These are phyloP conservation scores for Dermochelys coriacea DNA, from an alignment of 2,797 vertebrate genomes.

Conservation along the genomic window DNA sequence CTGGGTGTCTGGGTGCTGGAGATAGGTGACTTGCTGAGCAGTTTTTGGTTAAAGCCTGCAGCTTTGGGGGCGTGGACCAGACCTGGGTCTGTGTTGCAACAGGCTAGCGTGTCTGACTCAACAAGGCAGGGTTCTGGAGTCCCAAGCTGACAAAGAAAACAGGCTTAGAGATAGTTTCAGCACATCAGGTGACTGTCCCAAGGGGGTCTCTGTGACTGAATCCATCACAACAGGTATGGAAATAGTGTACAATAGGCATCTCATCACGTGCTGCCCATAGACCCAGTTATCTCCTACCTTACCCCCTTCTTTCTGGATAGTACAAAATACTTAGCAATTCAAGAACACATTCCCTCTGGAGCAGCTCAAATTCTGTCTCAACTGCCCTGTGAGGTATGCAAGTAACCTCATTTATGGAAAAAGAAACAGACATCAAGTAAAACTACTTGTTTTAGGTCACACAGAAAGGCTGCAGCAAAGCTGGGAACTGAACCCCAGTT, in stretches of 20 bases:
- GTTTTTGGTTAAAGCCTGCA: too few relatives aligned
- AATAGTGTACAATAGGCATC: neutral
- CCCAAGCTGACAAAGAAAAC: too few relatives aligned
- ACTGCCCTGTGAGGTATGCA: neutral
- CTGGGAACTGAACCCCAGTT: neutral
- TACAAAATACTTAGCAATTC: neutral
- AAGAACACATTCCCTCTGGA: neutral
- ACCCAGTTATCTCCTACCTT: neutral
- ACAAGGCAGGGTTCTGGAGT: too few relatives aligned
- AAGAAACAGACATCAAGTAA: neutral
- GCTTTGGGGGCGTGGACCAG: too few relatives aligned
- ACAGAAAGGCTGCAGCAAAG: neutral
- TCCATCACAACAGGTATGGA: neutral
- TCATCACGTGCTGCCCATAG: too few relatives aligned
- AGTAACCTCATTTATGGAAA: neutral
- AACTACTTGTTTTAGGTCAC: neutral
- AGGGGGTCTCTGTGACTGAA: too few relatives aligned
- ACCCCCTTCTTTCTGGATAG: neutral
- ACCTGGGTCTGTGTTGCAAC: too few relatives aligned
- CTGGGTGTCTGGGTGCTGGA: too few relatives aligned
- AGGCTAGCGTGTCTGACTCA: too few relatives aligned
- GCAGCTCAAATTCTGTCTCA: neutral
- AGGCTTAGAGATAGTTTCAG: too few relatives aligned
- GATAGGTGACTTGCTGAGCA: too few relatives aligned
- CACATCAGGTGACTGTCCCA: too few relatives aligned